Evolutionary conservation across 2,888 invertebrate genomes (phyloP).

Genomic region (Acleris emargana): DNA sequence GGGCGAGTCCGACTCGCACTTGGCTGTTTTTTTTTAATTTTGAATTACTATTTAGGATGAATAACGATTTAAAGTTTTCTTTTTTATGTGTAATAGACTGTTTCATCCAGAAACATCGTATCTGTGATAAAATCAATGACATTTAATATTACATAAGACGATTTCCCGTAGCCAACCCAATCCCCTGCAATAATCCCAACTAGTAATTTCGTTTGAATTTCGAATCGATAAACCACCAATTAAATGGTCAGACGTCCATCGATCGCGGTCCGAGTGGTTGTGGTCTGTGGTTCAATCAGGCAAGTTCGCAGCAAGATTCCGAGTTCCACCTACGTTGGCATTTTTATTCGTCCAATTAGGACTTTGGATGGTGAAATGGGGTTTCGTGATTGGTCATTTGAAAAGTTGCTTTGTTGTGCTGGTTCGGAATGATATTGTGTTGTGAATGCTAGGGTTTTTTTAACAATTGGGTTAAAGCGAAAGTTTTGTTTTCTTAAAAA

Average conservation of each 20-base stretch:
- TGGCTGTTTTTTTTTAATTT: no score
- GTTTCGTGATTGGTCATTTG: neutral
- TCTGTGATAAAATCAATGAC: neutral
- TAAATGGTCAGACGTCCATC: slow-evolving; percentile 42
- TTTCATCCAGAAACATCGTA: no score
- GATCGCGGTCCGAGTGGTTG: slow-evolving; percentile 29
- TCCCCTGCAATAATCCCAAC: neutral
- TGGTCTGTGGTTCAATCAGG: slow-evolving; percentile 22
- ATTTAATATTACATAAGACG: neutral
- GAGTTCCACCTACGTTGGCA: slow-evolving; percentile 4
- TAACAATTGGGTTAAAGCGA: no score
- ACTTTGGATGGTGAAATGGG: slow-evolving; percentile 1
- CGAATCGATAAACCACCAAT: slow-evolving; percentile 55
- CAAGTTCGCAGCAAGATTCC: slow-evolving; percentile 25
- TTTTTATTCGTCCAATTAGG: slow-evolving; percentile 21
- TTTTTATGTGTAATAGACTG: no score
- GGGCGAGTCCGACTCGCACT: no score
- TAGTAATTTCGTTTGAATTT: slow-evolving; percentile 41
- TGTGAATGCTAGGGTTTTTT: no score
- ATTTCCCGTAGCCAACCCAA: neutral
- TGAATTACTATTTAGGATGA: no score
- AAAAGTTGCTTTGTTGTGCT: neutral
- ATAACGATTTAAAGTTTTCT: no score
- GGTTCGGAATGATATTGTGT: neutral
- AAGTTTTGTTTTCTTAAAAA: no score